Base-by-base conservation (phyloP, 2,888 invertebrate genomes). In the Incurvaria masculella region DNA sequence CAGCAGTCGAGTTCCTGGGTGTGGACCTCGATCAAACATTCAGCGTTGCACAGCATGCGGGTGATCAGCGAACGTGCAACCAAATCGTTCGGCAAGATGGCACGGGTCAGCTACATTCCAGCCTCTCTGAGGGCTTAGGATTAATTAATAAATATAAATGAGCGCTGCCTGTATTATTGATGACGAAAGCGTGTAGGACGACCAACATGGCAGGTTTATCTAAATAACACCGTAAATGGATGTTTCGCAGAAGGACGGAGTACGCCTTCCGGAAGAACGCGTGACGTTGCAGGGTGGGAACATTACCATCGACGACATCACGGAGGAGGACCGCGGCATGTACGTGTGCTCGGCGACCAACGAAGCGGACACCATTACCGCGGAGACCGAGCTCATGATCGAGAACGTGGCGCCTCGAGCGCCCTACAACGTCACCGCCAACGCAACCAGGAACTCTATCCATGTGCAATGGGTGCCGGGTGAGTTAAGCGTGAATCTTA, bases 361-460 rank as follows among this genome's bases (percentile, higher is more conserved):
- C 74, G 91, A 90, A 61, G 94, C 94, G 4, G 92, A 91, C 42
- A 87, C 89, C n/a, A 87, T 94, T 44, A 82, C 83, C 20, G 84
- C 85, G 1, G 90, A 90, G 71, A 85, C 89, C 0, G 91, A 92
- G 74, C 75, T 93, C 50, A 83, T 90, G 67, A 87, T 93, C 43
- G 87, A 91, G 74, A 94, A 91, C 65, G 86, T 89, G 45, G 88
- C 93, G 21, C 94, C 94, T n/a, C 87, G 93, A 60, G 93, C 95
- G 16, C 95, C 96, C 1, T 88, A 91, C 70, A 90, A 92, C 72
- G 81, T 97, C 41, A 84, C 87, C 19, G 93, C 91, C 19, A 85
- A 85, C 52, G 85, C 90, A 46, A 83, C 86, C 0, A 79, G 81
- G 52, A 82, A 82, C 57, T 84, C 88, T 46, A 86, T 94, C 42